Percentiles rank a stretch among this genome's conserved stretches.
phyloP scores from a whole-genome alignment of 2,113 vertebrate species.

The Tachycineta bicolor region DNA sequence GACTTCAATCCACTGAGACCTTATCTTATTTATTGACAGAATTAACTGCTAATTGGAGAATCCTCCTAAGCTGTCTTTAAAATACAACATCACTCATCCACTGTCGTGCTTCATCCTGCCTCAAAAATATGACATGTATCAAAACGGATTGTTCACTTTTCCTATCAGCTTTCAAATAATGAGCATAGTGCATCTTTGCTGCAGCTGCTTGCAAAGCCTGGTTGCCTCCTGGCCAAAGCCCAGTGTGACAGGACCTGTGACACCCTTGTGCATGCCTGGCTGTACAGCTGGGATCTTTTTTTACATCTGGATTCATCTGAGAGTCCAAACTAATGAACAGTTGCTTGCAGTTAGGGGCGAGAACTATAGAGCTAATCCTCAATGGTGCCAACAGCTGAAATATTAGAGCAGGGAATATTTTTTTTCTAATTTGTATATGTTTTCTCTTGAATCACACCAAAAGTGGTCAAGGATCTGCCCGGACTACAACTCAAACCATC shows the following conservation, averaged over 20 bases:
- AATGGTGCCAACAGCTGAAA: not conserved
- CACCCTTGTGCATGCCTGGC: not conserved
- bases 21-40: not conserved
- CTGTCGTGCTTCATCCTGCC: fast-evolving
- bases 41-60: not conserved
- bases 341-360: not conserved
- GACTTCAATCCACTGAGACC: not conserved
- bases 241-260: not conserved
- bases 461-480: not conserved
- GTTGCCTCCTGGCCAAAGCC: not conserved
- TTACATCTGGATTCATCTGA: not conserved
- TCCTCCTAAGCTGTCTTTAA: not conserved
- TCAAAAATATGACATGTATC: not conserved
- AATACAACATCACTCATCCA: not conserved
- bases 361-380: not conserved
- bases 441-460: not conserved
- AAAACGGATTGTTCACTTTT: not conserved
- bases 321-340: not conserved
- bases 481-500: not conserved
- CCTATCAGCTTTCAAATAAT: not conserved
- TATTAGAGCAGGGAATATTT: not conserved
- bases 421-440: not conserved
- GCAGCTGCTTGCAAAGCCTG: not conserved
- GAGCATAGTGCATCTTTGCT: not conserved
- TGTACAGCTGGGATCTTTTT: not conserved